phyloP scores from a whole-genome alignment of 1,140 invertebrate species.

The Habropoda laboriosa region DNA sequence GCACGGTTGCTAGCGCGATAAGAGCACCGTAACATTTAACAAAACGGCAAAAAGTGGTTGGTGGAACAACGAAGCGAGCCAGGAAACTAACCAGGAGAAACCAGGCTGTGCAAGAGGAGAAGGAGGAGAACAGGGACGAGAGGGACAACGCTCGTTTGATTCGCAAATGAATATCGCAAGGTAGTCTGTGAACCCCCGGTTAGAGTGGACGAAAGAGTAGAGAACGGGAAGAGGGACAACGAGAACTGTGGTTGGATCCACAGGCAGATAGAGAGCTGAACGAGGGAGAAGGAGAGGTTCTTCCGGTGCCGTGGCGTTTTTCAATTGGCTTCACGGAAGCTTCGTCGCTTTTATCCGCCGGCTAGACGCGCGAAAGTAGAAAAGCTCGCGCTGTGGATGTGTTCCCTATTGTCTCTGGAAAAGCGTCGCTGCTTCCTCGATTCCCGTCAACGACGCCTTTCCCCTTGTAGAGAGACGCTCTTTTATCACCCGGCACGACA shows the following conservation, averaged over 20 bases:
- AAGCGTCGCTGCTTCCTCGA: conserved; percentile 48
- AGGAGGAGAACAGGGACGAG: not conserved
- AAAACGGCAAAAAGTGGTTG: conserved; percentile 37
- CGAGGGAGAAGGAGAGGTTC: conserved; percentile 14
- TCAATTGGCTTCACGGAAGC: conserved; percentile 57
- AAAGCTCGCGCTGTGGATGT: conserved; percentile 21
- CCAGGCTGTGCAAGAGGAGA: not conserved
- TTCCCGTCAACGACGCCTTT: not conserved
- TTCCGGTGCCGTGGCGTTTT: conserved; percentile 61
- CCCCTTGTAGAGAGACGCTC: conserved; percentile 12
- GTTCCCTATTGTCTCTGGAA: conserved; percentile 54
- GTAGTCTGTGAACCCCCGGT: not conserved
- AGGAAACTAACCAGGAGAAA: not conserved
- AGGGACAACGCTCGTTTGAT: not conserved
- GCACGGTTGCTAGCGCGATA: conserved; percentile 37
- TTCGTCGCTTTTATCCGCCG: conserved; percentile 62
- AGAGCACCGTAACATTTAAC: conserved; percentile 36
- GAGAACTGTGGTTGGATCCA: conserved; percentile 13
- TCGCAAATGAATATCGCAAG: conserved; percentile 35
- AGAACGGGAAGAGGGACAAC: not conserved
- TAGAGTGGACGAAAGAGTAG: too few species aligned
- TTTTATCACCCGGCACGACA: too few species aligned
- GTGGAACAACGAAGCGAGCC: conserved; percentile 9
- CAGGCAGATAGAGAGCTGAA: conserved; percentile 3
- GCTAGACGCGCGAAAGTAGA: conserved; percentile 51